phyloP scores from a whole-genome alignment of 2,113 vertebrate species.

The Mohoua ochrocephala region DNA sequence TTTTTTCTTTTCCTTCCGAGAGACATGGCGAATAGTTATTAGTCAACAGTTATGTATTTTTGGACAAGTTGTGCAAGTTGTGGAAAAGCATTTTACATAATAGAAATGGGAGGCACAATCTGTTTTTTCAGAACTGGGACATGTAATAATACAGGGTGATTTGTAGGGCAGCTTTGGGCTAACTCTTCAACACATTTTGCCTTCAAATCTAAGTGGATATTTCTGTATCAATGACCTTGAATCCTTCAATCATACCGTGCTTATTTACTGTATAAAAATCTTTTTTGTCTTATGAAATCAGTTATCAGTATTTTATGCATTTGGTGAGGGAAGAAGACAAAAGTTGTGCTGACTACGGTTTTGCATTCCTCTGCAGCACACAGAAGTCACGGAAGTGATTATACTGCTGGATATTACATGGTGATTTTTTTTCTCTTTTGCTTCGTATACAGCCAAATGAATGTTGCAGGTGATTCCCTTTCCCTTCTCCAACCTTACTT shows the following conservation, averaged over 20 bases:
- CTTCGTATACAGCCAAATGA: conserved; percentile 16
- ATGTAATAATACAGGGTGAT: background rate
- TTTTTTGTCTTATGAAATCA: background rate
- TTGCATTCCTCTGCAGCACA: background rate
- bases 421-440: background rate
- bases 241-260: background rate
- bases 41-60: background rate
- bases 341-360: background rate
- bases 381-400: background rate
- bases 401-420: background rate
- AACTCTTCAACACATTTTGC: background rate
- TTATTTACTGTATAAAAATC: background rate
- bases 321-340: background rate
- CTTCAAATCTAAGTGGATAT: background rate
- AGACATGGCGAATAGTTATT: background rate
- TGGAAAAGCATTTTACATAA: background rate
- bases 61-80: background rate
- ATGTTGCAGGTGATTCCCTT: background rate
- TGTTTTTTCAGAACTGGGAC: background rate
- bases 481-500: background rate
- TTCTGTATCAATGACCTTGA: background rate
- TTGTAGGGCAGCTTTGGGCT: background rate
- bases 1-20: background rate
- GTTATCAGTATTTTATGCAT: background rate
- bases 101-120: background rate